Evolutionary conservation across 2,888 invertebrate species (phyloP), one percentile per base, ranked within the genome.

Genomic region (Platycheirus rosarum): DNA sequence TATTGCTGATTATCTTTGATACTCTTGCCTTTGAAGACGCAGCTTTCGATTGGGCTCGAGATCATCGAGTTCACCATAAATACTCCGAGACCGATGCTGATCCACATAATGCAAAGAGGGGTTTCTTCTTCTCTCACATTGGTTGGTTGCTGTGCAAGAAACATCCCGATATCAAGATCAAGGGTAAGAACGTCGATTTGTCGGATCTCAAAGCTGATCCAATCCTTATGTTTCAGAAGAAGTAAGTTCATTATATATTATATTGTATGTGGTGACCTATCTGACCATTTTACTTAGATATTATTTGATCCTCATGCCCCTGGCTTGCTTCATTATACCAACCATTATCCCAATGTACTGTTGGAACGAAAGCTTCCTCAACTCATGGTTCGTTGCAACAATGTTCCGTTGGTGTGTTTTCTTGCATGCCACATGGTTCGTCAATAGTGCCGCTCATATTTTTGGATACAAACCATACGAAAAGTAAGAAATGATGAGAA

Each of bases 81-180:
- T 97, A 94, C 91, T 95, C 95, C 13, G 97, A 97, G 89, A 97
- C 97, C 0, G 94, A 97, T 88, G 97, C 97, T 0, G 97, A 97
- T 90, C 97, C 97, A 0, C 97, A 97, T 89, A 97, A 97, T 88
- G 94, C 96, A 0, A 92, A 92, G 35, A 92, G 97, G 78, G 98
- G 98, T 0, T 97, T 98, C 92, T 98, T 98, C 92, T 98, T 98
- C 91, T 95, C 97, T 0, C 98, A 98, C 89, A 95, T 98, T 88
- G 94, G 98, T 63, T 98, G 98, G 98, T 92, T 98, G 73, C 91
- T 97, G 66, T 94, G 94, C 85, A 93, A 94, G 84, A 97, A 97
- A 89, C 97, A 97, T 88, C 96, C 96, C 0, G 95, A 96, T 78
- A 95, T 98, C 57, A 95, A 93, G 88, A 92, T 90, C 44, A 97